Base-by-base conservation (phyloP, 1,140 invertebrate species). In the Phthorimaea operculella region DNA sequence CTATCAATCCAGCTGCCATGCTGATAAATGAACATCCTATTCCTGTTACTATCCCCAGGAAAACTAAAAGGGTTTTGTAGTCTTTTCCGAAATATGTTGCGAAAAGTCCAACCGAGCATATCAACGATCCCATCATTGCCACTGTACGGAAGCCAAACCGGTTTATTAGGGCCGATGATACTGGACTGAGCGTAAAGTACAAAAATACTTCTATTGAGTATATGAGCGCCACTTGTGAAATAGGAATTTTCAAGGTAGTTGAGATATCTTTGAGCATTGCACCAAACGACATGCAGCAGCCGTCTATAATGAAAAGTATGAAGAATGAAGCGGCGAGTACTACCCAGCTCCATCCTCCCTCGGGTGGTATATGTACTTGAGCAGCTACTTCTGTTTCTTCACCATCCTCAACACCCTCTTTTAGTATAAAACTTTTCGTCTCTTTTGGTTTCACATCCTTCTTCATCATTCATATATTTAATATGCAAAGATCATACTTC, bases 11-110 rank as follows among this genome's bases (percentile, higher is more conserved):
- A 7, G 92, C 92, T 12, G 59, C 87, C 87, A 59, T 71, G 64
- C 75, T 77, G n/a, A 79, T 72, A 60, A 96, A 82, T 14, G 94
- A 93, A 72, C 93, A 94, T 7, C 95, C 95, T 63, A 96, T 89
- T 11, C 95, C 95, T 91, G 82, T 70, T 74, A 87, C 61, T 15
- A 64, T 58, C 7, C 81, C 79, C 55, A 83, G 83, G 60, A 77
- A 79, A 52, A 77, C 16, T 60, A 70, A 67, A 11, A 84, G 60
- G 28, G 68, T 50, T 9, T 48, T 51, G 54, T 68, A 77, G 64
- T 64, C 72, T 12, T 59, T 68, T 15, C 65, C 48, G 71, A 83
- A 84, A 68, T 83, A 80, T 21, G 78, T 71, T 33, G 60, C 73
- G n/a, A 81, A 64, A 47, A 81, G 66, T n/a, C 72, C 70, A 61